Conservation (phyloP, 2,797 vertebrate genomes). For the Valencia hispanica region DNA sequence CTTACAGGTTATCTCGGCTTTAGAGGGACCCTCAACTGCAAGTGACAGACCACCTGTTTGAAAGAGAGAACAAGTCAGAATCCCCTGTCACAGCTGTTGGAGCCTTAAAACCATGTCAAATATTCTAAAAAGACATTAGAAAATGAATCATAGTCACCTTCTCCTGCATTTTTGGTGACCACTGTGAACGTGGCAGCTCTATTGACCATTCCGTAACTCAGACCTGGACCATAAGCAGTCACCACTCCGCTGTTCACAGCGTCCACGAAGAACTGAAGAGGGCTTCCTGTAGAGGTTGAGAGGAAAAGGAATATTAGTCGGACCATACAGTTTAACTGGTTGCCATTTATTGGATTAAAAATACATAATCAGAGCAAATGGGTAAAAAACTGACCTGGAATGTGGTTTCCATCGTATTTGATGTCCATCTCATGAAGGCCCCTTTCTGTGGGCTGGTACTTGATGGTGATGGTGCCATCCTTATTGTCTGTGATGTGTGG, state of each 20-base stretch:
- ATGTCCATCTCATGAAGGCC: conserved; percentile 98
- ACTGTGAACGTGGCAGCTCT: conserved; percentile 93
- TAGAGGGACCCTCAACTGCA: conserved; percentile 96
- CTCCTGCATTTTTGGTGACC: conserved; percentile 94
- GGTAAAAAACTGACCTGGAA: conserved; percentile 84
- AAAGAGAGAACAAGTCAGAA: not conserved
- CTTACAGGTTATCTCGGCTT: conserved; percentile 97
- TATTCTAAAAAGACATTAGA: not conserved
- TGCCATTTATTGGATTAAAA: not conserved
- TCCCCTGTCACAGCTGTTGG: not conserved
- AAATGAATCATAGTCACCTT: conserved; percentile 80
- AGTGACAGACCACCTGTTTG: conserved; percentile 90
- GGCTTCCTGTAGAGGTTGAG: conserved; percentile 83
- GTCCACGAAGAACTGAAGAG: conserved; percentile 95
- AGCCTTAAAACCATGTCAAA: not conserved
- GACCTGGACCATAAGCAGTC: conserved; percentile 92
- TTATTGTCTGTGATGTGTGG: conserved; percentile 96
- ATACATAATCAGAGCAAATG: not conserved
- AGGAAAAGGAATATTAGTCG: conserved; percentile 6
- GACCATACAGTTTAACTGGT: not conserved
- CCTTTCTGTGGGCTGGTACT: conserved; percentile 91
- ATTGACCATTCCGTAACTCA: conserved; percentile 96
- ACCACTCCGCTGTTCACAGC: conserved; percentile 91
- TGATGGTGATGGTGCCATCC: conserved; percentile 94
- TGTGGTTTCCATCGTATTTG: conserved; percentile 97